These are phyloP conservation scores for Sarcophaga peregrina DNA, from an alignment of 1,140 invertebrate genomes.

Conservation along the genomic window DNA sequence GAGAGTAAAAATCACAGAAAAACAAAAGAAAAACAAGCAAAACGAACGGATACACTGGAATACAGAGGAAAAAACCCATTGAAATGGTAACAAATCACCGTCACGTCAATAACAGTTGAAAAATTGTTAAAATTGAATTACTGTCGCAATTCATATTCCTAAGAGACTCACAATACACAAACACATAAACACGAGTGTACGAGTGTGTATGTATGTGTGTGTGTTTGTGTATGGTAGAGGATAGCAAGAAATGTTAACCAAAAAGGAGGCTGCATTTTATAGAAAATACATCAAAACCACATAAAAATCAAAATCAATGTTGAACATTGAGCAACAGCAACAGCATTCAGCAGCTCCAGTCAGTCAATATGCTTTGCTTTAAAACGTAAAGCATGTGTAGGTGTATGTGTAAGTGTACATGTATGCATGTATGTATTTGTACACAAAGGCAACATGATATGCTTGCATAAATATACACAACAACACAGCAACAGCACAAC, in stretches of 20 bases:
- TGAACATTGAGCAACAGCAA: slow-evolving; percentile 6
- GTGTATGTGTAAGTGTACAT: neutral
- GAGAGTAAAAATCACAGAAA: neutral
- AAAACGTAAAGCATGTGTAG: too few species aligned
- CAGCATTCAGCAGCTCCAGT: neutral
- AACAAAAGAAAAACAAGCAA: neutral
- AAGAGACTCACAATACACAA: slow-evolving; percentile 28
- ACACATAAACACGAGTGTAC: neutral
- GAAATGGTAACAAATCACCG: slow-evolving; percentile 54
- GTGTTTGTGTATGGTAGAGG: neutral
- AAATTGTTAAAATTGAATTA: slow-evolving; percentile 67
- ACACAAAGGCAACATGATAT: slow-evolving; percentile 26
- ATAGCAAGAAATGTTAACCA: neutral
- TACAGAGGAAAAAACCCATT: slow-evolving; percentile 30
- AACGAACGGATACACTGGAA: neutral
- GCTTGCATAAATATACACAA: slow-evolving; percentile 20
- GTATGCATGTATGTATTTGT: neutral
- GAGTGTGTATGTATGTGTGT: neutral
- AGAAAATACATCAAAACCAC: slow-evolving; percentile 18
- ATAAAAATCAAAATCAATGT: slow-evolving; percentile 19
- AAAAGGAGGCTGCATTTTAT: slow-evolving; percentile 14
- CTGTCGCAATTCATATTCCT: slow-evolving; percentile 53
- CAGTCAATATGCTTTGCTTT: too few species aligned
- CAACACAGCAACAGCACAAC: neutral
- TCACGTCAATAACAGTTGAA: slow-evolving; percentile 66